Evolutionary conservation across 2,797 vertebrate genomes (phyloP).

Genomic region (Rostrhamus sociabilis): DNA sequence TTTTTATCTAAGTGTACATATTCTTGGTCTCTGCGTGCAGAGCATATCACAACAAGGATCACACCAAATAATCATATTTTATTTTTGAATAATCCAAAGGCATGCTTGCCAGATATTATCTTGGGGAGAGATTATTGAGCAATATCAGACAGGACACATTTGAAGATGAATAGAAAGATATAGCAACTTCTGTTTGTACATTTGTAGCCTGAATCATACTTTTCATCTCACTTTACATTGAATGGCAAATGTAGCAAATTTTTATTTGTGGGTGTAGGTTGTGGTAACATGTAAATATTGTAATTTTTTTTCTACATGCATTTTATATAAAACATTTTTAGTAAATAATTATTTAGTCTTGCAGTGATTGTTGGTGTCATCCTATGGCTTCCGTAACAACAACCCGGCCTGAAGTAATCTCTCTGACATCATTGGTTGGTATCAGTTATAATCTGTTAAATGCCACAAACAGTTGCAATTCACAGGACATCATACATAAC

Average conservation of each 20-base stretch:
- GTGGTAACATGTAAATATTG: not conserved
- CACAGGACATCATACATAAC: not conserved
- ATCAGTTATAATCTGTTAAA: not conserved
- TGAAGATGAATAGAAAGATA: not conserved
- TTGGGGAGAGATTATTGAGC: not conserved
- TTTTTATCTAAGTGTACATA: not conserved
- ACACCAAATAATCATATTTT: not conserved
- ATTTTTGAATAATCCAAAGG: not conserved
- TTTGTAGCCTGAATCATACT: not conserved
- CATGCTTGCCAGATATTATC: not conserved
- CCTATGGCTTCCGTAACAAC: not conserved
- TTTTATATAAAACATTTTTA: constrained; percentile 49
- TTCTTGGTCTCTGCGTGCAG: not conserved
- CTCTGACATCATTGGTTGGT: not conserved
- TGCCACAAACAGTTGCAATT: not conserved
- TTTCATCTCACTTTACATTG: constrained; percentile 2
- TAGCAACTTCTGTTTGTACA: not conserved
- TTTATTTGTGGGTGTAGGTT: not conserved
- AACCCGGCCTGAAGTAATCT: not conserved
- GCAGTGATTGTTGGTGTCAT: not conserved
- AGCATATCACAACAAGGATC: not conserved
- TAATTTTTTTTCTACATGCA: constrained; percentile 6
- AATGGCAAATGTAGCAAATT: constrained; percentile 40
- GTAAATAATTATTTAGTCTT: not conserved
- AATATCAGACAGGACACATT: not conserved